Conservation (phyloP, 2,113 vertebrate genomes). For the Pipa parva region DNA sequence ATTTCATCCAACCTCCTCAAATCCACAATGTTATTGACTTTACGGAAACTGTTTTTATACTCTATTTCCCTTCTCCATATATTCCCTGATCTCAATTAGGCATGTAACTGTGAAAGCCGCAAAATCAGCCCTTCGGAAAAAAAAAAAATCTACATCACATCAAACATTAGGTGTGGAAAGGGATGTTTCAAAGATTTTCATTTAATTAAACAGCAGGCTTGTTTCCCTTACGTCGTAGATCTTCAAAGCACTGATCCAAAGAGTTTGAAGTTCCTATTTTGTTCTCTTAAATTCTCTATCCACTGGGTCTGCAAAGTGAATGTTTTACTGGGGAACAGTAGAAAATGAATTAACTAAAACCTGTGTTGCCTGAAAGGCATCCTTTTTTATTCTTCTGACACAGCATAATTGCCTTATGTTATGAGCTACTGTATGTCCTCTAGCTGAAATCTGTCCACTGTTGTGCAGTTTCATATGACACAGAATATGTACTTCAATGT, state of each 20-base stretch:
- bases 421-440: too few species aligned
- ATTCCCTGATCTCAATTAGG: constrained; percentile 34
- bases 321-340: constrained; percentile 32
- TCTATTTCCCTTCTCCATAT: neutral
- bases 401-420: too few species aligned
- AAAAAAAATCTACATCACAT: constrained; percentile 36
- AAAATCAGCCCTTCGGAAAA: constrained; percentile 33
- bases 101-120: constrained; percentile 23
- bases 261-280: constrained; percentile 24
- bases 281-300: constrained; percentile 17
- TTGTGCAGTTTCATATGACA: too few species aligned
- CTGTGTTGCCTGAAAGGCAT: constrained; percentile 2
- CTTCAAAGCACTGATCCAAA: constrained; percentile 19
- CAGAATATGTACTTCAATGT: too few species aligned
- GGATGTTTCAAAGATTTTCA: constrained; percentile 37
- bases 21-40: too few species aligned
- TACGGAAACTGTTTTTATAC: neutral
- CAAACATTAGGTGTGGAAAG: constrained; percentile 33
- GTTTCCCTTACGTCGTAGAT: constrained; percentile 7
- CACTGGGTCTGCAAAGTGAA: constrained; percentile 18
- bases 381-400: too few species aligned
- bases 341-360: too few species aligned
- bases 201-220: constrained; percentile 29
- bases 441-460: too few species aligned
- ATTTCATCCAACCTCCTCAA: too few species aligned